Conservation (phyloP, 2,888 invertebrate genomes). For the Microdon myrmicae region DNA sequence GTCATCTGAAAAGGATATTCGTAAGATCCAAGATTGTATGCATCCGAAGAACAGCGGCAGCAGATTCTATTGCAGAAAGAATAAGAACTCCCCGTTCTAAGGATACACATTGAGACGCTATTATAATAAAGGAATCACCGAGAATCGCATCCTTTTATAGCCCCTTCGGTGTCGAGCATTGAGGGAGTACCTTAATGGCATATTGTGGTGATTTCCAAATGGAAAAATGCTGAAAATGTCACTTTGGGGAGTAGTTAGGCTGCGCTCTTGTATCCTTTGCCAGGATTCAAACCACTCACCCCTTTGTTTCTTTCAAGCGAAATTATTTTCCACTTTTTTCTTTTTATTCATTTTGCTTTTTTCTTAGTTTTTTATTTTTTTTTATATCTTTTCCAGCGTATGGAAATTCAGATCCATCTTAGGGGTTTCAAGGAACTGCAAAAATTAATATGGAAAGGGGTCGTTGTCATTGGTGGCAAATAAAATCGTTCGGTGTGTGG, state of each 20-base stretch:
- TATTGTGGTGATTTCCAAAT: slow-evolving; percentile 67
- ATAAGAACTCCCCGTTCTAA: too few species aligned
- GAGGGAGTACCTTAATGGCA: slow-evolving; percentile 64
- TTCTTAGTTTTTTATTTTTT: slow-evolving; percentile 27
- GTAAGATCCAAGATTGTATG: slow-evolving; percentile 15
- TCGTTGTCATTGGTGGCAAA: slow-evolving; percentile 8
- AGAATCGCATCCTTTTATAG: slow-evolving; percentile 52
- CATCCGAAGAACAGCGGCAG: slow-evolving; percentile 10
- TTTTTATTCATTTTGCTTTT: slow-evolving; percentile 12
- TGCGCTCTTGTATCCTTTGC: slow-evolving; percentile 41
- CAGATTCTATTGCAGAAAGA: slow-evolving; percentile 7
- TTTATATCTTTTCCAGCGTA: slow-evolving; percentile 40
- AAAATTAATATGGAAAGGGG: slow-evolving; percentile 35
- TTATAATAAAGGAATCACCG: slow-evolving; percentile 52
- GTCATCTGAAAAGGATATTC: slow-evolving; percentile 11
- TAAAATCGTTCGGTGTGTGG: slow-evolving; percentile 6
- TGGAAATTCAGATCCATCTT: slow-evolving; percentile 46
- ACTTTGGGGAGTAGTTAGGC: slow-evolving; percentile 65
- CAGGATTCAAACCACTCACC: slow-evolving; percentile 8
- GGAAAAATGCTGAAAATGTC: slow-evolving; percentile 63
- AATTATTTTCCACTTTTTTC: slow-evolving; percentile 9
- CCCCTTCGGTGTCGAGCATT: slow-evolving; percentile 44
- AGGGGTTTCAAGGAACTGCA: slow-evolving; percentile 20
- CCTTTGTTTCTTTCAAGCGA: slow-evolving; percentile 25
- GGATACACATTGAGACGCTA: slow-evolving; percentile 38